Evolutionary conservation across 2,113 vertebrate genomes (phyloP).

Genomic region (Pteropus alecto): DNA sequence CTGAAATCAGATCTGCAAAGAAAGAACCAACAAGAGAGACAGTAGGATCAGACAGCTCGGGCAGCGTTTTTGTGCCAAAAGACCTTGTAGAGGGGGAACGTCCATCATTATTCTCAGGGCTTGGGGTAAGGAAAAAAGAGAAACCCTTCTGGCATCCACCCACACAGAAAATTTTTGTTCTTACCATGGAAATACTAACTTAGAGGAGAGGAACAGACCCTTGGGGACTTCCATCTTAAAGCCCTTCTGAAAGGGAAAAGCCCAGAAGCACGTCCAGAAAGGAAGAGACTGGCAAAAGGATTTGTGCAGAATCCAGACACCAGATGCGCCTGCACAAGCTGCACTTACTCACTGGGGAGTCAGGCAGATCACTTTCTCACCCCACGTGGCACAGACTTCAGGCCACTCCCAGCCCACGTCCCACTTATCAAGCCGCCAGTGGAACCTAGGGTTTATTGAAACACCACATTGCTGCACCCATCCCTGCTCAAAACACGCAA

Average conservation of each 20-base stretch:
- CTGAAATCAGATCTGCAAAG: not conserved
- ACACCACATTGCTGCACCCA: not conserved
- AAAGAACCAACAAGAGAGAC: not conserved
- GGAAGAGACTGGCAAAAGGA: not conserved
- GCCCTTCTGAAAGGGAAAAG: constrained; percentile 60
- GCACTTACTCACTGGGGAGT: not conserved
- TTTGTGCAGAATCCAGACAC: not conserved
- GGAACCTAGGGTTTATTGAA: not conserved
- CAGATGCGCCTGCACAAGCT: not conserved
- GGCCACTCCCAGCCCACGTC: not conserved
- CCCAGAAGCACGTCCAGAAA: constrained; percentile 47
- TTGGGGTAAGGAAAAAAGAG: not conserved
- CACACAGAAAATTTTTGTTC: constrained; percentile 59
- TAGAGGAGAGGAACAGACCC: constrained; percentile 45
- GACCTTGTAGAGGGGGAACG: not conserved
- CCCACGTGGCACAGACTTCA: not conserved
- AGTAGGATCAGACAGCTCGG: not conserved
- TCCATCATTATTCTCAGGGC: not conserved
- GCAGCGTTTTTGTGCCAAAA: not conserved
- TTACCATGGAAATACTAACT: constrained; percentile 58
- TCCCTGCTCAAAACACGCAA: not conserved
- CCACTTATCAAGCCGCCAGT: not conserved
- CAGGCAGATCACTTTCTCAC: not conserved
- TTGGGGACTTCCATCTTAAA: constrained; percentile 63
- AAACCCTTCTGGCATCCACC: constrained; percentile 45